phyloP scores from a whole-genome alignment of 2,888 invertebrate genomes.

The Agrochola macilenta region DNA sequence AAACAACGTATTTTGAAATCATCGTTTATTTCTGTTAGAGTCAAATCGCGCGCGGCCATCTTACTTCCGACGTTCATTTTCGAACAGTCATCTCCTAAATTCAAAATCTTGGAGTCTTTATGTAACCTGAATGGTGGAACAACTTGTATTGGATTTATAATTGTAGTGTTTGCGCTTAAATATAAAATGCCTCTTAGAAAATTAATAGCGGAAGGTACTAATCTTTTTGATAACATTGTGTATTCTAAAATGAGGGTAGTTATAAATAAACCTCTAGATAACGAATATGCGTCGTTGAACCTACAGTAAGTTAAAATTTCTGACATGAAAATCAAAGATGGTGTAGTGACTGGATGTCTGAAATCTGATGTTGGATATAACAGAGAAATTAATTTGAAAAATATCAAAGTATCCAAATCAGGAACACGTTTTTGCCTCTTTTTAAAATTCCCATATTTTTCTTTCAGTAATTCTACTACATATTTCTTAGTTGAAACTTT shows the following conservation, averaged over 20 bases:
- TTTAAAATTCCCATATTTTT: conserved; percentile 92
- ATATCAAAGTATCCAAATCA: conserved; percentile 93
- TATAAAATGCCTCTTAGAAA: conserved; percentile 94
- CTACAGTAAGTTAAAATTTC: conserved; percentile 93
- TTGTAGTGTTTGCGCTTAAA: conserved; percentile 92
- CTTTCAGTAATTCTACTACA: conserved; percentile 93
- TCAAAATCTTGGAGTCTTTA: conserved; percentile 89
- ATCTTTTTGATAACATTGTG: conserved; percentile 94
- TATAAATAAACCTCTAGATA: conserved; percentile 95
- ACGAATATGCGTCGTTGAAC: conserved; percentile 92
- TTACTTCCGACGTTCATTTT: conserved; percentile 79
- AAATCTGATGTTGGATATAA: conserved; percentile 98
- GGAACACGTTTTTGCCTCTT: conserved; percentile 91
- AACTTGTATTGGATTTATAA: conserved; percentile 91
- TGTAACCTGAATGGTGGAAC: conserved; percentile 93
- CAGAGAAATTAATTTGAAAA: conserved; percentile 95
- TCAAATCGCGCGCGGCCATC: conserved; percentile 91
- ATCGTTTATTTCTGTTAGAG: conserved; percentile 87
- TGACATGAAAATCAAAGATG: conserved; percentile 95
- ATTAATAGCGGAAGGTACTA: conserved; percentile 95
- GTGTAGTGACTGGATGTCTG: conserved; percentile 96
- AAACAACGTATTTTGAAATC: conserved; percentile 92
- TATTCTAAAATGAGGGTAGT: conserved; percentile 94
- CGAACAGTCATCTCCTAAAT: conserved; percentile 88
- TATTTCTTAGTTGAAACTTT: conserved; percentile 92